Evolutionary conservation across 2,797 vertebrate genomes (phyloP), one percentile per base, ranked within the genome.

Genomic region (Psittacula derbiana): DNA sequence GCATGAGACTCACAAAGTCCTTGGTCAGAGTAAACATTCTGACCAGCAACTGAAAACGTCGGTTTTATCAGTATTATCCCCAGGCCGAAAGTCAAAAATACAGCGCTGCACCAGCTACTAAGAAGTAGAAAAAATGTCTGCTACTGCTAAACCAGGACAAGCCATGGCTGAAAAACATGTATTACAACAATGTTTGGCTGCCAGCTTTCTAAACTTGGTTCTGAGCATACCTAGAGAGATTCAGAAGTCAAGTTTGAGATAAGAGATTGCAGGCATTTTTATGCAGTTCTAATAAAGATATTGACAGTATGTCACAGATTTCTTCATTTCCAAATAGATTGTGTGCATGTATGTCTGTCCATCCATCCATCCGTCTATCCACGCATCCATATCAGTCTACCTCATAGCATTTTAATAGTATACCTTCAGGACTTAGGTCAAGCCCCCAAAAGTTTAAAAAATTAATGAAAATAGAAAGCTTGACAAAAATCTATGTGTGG

Each of bases 301-400:
- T 62, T 88, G 33, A 62, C 25, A 55, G 2, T 66, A 58, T 43
- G 31, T 38, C 30, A 24, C 21, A 83, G 24, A 74, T 80, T 85
- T 66, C 25, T 61, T 69, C 71, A 23, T 75, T 90, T 86, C 19
- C 7, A 52, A 21, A 57, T 33, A 41, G 33, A 55, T 21, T 58
- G 2, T 64, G 12, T 58, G 11, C 13, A 31, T 78, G 10, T 53
- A 3, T 73, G 14, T 67, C 4, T 2, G 0, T 43, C 50, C 1
- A 3, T 57, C 27, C 28, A 30, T 52, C 28, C 9, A 23, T 41
- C 57, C 50, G 16, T 33, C 41, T 43, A 41, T 36, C 36, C 41
- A 23, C 43, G 8, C 33, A 50, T 64, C 24, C 28, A 43, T 24
- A 7, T 67, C 33, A 55, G n/a, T 80, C 53, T 52, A 13, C 43